Percentiles rank a stretch among this genome's conserved stretches.
Evolutionary conservation across 2,113 vertebrate species (phyloP).

Genomic region (Hypomesus transpacificus): DNA sequence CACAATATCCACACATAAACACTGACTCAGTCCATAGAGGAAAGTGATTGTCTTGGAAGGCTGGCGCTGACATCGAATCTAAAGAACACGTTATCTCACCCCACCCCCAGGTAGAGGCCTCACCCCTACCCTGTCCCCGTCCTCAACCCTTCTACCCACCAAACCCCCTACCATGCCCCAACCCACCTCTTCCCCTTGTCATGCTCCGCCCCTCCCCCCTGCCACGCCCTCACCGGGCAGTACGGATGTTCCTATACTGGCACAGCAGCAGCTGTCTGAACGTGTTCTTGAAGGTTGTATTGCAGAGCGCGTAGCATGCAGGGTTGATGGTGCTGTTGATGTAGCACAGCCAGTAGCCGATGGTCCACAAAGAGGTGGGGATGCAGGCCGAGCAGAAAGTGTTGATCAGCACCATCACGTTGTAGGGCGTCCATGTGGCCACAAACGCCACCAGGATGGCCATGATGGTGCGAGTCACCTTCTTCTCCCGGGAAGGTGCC

Average conservation of each 20-base stretch:
- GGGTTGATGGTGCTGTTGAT: constrained; percentile 99
- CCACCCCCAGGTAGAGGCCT: background rate
- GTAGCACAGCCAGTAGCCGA: constrained; percentile 86
- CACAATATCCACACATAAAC: too few species aligned
- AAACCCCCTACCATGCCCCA: too few species aligned
- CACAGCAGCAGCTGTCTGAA: constrained; percentile 96
- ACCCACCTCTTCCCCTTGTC: too few species aligned
- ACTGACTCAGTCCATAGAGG: too few species aligned
- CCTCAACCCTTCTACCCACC: too few species aligned
- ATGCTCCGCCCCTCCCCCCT: background rate
- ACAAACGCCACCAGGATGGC: constrained; percentile 83
- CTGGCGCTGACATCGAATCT: background rate
- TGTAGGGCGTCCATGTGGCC: constrained; percentile 95
- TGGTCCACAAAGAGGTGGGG: constrained; percentile 87
- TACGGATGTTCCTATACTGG: constrained; percentile 94
- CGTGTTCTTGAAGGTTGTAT: constrained; percentile 96
- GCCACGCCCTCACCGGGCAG: constrained; percentile 67
- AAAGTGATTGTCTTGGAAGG: too few species aligned
- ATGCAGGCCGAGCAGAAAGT: constrained; percentile 89
- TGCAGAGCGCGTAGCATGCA: constrained; percentile 95
- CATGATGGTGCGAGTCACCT: constrained; percentile 96
- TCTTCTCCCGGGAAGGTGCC: constrained; percentile 86
- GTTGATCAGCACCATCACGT: constrained; percentile 97
- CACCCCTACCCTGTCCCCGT: too few species aligned
- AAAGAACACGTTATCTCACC: background rate